Evolutionary conservation across 2,888 invertebrate species (phyloP).

Genomic region (Calameuta filiformis): DNA sequence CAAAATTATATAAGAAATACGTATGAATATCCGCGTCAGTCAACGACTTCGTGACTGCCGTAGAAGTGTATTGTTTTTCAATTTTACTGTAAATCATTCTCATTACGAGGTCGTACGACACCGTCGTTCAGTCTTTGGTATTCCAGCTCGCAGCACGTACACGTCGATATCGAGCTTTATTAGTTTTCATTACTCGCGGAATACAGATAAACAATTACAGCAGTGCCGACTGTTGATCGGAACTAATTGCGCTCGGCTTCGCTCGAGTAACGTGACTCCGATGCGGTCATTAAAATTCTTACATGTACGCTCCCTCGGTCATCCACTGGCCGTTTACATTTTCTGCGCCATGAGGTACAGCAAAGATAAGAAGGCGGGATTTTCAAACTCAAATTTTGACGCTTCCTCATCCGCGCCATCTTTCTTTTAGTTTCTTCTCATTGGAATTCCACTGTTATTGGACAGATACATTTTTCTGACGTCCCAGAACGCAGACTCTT

Average conservation of each 20-base stretch:
- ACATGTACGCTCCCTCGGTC: not conserved
- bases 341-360: not conserved
- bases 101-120: not conserved
- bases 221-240: not conserved
- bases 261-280: not conserved
- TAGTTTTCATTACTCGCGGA: not conserved
- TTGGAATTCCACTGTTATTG: not conserved
- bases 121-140: not conserved
- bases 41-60: not conserved
- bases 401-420: not conserved
- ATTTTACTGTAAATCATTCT: not conserved
- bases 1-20: not conserved
- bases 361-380: not conserved
- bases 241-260: not conserved
- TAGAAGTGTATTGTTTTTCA: not conserved
- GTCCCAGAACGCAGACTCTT: not conserved
- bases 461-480: not conserved
- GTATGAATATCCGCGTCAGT: not conserved
- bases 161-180: not conserved
- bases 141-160: not conserved
- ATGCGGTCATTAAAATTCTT: slow-evolving; percentile 1
- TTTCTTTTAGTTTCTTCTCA: not conserved
- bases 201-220: not conserved
- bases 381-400: not conserved
- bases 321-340: not conserved